Evolutionary conservation across 37 sponge, comb jelly and placozoan species (phyloP), one percentile per base, ranked within the genome.

Genomic region (Hormiphora californensis): DNA sequence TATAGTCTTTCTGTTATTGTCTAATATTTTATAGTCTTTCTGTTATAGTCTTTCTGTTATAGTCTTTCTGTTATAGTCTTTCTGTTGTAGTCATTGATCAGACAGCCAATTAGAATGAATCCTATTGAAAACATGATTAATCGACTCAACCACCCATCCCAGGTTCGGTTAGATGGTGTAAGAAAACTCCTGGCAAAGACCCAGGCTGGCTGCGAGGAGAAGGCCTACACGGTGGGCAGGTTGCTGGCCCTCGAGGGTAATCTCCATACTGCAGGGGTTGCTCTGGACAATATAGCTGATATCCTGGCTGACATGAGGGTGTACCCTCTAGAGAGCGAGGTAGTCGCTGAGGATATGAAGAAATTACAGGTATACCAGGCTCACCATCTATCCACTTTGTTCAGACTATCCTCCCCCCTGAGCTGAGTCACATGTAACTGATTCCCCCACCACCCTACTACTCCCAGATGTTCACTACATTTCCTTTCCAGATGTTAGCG

Each of bases 401-500:
- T 46, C 51, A 17, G 8, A 46, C 8, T 46, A 17, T 46, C 8
- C 12, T n/a, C 27, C 22, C 27, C n/a, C 11, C 27, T 59, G 5
- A 59, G 22, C 22, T 59, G n/a, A 23, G 7, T 59, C 22, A 59
- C n/a, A 59, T 7, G n/a, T 59, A 7, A 59, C 27, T 22, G n/a
- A 7, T 17, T n/a, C 12, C 11, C 51, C 51, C 51, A 46, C 12
- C 8, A 46, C 12, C 8, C 8, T 12, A 8, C 8, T 15, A 46
- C 51, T 12, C 51, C 51, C 51, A 46, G 12, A 46, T n/a, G n/a
- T n/a, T n/a, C 51, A 8, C 51, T 15, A 17, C 51, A 46, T 8
- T 12, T 12, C 8, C 12, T 12, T 46, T 65, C 21, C 37, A 65
- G 67, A 35, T 65, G 61, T n/a, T 87, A 31, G 89, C 92, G 36